A percentile compares a stretch with the other conserved stretches of the same genome.
Evolutionary conservation across 2,113 vertebrate species (phyloP).

Genomic region (Oryzias woworae): DNA sequence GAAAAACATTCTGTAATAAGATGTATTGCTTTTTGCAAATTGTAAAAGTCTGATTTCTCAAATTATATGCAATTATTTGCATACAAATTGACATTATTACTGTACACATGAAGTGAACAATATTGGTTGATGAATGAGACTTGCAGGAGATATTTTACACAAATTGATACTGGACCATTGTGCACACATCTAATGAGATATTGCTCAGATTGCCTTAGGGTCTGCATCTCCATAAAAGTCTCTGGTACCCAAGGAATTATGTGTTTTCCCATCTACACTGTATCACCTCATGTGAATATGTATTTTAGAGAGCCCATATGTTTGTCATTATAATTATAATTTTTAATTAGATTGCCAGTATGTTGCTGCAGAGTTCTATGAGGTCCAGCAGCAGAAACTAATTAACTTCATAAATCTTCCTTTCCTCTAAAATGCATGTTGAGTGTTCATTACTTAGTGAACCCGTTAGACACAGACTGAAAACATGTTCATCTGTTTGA

Average conservation of each 20-base stretch:
- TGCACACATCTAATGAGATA: constrained; percentile 44
- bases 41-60: background rate
- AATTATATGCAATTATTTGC: background rate
- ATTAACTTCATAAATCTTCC: constrained; percentile 42
- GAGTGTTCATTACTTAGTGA: constrained; percentile 14
- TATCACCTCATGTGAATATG: constrained; percentile 7
- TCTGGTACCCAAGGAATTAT: constrained; percentile 18
- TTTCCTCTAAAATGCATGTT: constrained; percentile 11
- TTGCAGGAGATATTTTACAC: background rate
- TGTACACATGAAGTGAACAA: background rate
- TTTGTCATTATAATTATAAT: constrained; percentile 37
- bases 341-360: constrained; percentile 40
- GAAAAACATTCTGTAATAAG: too few relatives aligned
- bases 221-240: constrained; percentile 3
- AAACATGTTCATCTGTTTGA: background rate
- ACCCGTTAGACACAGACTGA: background rate
- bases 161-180: constrained; percentile 7
- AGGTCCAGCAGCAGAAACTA: constrained; percentile 19
- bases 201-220: constrained; percentile 21
- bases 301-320: constrained; percentile 25
- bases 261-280: background rate
- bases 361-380: constrained; percentile 23
- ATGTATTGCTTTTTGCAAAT: too few relatives aligned
- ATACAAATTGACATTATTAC: background rate
- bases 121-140: background rate